Base-by-base conservation (phyloP, 2,888 invertebrate genomes). In the Gandaritis pyraliata region DNA sequence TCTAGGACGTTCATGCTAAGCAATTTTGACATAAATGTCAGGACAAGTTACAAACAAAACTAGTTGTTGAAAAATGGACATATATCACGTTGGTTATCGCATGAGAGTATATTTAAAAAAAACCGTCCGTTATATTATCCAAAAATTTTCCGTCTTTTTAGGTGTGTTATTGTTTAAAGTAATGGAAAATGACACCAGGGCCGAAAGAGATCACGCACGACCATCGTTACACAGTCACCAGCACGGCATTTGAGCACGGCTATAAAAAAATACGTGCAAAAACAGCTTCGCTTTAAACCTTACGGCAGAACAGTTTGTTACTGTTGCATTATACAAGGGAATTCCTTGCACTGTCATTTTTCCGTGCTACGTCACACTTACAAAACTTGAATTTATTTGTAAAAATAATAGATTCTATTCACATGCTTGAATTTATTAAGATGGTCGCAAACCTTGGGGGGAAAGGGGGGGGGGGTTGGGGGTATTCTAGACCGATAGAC, bases 141-240 rank as follows among this genome's bases (percentile, higher is more conserved):
- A 69, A 69, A 69, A 70, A 68, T 55, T 78, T 75, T 78, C 4
- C 80, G 69, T 80, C 73, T 79, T 86, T 89, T 81, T 90, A 90
- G 88, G 90, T 87, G 80, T 78, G 77, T 83, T 78, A 77, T 81
- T 80, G 68, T 77, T 61, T 74, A 75, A 79, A 74, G 23, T 74
- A 71, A 63, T 74, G 73, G 74, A 88, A 90, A 89, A 89, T 88
- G 87, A 78, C 77, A 91, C 90, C 91, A 91, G 91, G 91, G 91
- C 90, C 90, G 91, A 91, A 91, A 91, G 91, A 91, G 90, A 90
- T 86, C 84, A 70, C 73, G 73, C 73, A 74, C 75, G 63, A 68
- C 69, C 76, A 86, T 77, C 80, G 78, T 76, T 76, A 82, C 82
- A 85, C 82, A 71, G 69, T 78, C 83, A 83, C 81, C 78, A 71